A percentile compares a stretch with the other conserved stretches of the same genome.
Evolutionary conservation across 2,797 vertebrate genomes (phyloP).

Genomic region (Pantherophis alleghaniensis): DNA sequence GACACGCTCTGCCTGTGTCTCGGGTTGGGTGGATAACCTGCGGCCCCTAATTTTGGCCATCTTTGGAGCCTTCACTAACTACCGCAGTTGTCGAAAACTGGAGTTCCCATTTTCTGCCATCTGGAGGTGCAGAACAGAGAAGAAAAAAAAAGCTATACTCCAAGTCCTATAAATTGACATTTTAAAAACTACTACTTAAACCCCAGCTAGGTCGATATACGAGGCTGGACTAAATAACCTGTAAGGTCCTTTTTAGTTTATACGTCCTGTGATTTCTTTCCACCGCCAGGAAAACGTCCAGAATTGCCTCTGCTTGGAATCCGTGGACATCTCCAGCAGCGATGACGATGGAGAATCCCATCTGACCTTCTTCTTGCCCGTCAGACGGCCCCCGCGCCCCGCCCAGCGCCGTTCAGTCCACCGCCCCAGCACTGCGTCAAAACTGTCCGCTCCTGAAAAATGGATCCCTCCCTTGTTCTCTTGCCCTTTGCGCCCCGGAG

Average conservation of each 20-base stretch:
- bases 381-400: neutral
- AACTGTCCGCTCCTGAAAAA: neutral
- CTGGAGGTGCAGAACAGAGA: neutral
- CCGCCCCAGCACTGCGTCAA: neutral
- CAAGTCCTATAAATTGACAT: neutral
- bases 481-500: neutral
- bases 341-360: slow-evolving; percentile 51
- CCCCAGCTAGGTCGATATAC: neutral
- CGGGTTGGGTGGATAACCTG: neutral
- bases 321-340: slow-evolving; percentile 58
- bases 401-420: neutral
- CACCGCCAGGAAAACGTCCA: slow-evolving; percentile 59
- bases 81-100: neutral
- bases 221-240: neutral
- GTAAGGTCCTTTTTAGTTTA: neutral
- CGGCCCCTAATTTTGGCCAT: neutral
- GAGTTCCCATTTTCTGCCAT: neutral
- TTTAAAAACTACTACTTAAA: neutral
- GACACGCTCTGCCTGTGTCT: neutral
- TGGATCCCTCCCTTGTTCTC: slow-evolving; percentile 28
- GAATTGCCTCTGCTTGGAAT: slow-evolving; percentile 35
- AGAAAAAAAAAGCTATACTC: neutral
- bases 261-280: neutral
- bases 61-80: neutral
- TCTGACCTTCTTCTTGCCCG: neutral